Evolutionary conservation across 64 coral and sea anemone genomes (phyloP), one percentile per base, ranked within the genome.

Genomic region (Montipora capricornis): DNA sequence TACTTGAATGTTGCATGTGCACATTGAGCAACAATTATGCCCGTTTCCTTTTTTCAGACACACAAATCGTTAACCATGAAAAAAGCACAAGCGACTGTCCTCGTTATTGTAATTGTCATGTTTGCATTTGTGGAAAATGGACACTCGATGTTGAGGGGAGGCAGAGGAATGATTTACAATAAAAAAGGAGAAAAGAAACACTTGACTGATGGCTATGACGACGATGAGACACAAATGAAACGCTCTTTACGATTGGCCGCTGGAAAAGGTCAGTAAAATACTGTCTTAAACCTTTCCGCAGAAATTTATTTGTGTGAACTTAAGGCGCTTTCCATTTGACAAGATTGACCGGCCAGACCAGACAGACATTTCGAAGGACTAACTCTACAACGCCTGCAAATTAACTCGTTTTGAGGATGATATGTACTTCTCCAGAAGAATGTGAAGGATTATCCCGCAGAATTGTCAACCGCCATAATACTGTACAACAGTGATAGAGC

Each of bases 21-120:
- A 37, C 37, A 37, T 37, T 37, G 37, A 37, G 26, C 73, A 2
- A 26, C 75, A 77, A 44, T 47, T 49, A 77, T 49, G 11, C 17
- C 53, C 59, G 20, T 4, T 49, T 66, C n/a, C 5, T 5, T 68
- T 47, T 48, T 19, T 8, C 61, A 66, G 61, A 12, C 2, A 10
- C 61, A 67, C 24, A 84, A 68, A 84, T 5, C 24, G 44, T 68
- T 14, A 84, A 37, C 7, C 81, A 84, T 84, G 81, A 84, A 64
- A 4, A 24, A 84, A 46, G 37, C 59, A 26, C 4, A 19, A 5
- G 81, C 64, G 3, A 47, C 26, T 9, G 81, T 29, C 2, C 61
- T 84, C 44, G 61, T 29, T 46, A 84, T 84, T 62, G 37, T 84
- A 3, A 45, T 84, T 47, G 14, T 84, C 6, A 68, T 84, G 59